These are phyloP conservation scores for Eulithis prunata DNA, from an alignment of 2,888 invertebrate genomes.

Conservation along the genomic window DNA sequence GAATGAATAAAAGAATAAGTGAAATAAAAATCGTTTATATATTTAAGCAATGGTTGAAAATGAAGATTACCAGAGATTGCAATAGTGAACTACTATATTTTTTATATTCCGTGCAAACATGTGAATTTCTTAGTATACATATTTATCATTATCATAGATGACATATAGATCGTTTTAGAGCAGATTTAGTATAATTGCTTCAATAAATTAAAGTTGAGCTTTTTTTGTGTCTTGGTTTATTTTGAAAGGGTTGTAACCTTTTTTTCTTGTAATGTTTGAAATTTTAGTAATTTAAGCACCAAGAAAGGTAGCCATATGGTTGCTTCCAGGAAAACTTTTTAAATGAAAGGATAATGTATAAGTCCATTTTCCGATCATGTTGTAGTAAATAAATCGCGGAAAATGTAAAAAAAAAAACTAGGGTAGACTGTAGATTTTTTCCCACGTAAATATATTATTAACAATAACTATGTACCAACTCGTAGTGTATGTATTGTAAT, in stretches of 20 bases:
- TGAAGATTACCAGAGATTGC: slow-evolving; percentile 76
- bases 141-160: slow-evolving; percentile 57
- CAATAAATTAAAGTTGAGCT: slow-evolving; percentile 58
- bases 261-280: slow-evolving; percentile 60
- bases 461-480: slow-evolving; percentile 63
- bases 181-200: slow-evolving; percentile 64
- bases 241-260: slow-evolving; percentile 65
- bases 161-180: slow-evolving; percentile 58
- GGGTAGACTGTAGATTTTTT: slow-evolving; percentile 71
- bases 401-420: slow-evolving; percentile 62
- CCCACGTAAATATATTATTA: slow-evolving; percentile 68
- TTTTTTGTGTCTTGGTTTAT: slow-evolving; percentile 66
- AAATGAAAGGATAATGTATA: slow-evolving; percentile 49
- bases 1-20: slow-evolving; percentile 75
- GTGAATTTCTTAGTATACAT: slow-evolving; percentile 48
- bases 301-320: slow-evolving; percentile 36
- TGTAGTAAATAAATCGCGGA: slow-evolving; percentile 61
- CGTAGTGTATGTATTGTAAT: slow-evolving; percentile 61
- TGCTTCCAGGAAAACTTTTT: slow-evolving; percentile 41
- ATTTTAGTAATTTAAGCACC: slow-evolving; percentile 59
- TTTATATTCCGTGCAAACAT: slow-evolving; percentile 67
- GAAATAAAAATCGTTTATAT: slow-evolving; percentile 68
- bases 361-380: slow-evolving; percentile 61
- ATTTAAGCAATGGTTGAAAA: slow-evolving; percentile 68
- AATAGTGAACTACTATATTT: slow-evolving; percentile 81